These are phyloP conservation scores for Pao palembangensis DNA, from an alignment of 2,113 vertebrate species.

Conservation along the genomic window DNA sequence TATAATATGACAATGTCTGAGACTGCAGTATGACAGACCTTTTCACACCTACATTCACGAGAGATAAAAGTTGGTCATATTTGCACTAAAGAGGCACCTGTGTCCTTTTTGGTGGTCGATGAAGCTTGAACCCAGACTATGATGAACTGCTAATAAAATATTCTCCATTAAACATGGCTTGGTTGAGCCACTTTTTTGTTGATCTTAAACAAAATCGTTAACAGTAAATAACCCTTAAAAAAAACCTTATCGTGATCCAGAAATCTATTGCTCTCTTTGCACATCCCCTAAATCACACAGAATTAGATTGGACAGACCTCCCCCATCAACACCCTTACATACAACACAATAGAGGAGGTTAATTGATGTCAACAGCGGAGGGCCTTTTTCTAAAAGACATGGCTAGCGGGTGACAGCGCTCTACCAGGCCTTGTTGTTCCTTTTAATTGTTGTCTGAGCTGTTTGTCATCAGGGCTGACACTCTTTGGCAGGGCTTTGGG, in stretches of 20 bases:
- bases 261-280: background rate
- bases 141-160: too few relatives aligned
- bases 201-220: too few relatives aligned
- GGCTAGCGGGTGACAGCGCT: slow-evolving; percentile 15
- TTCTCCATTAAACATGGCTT: background rate
- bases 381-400: slow-evolving; percentile 32
- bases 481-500: slow-evolving; percentile 28
- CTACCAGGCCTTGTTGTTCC: slow-evolving; percentile 49
- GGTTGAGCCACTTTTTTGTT: background rate
- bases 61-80: too few relatives aligned
- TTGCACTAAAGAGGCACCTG: too few relatives aligned
- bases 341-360: slow-evolving; percentile 44
- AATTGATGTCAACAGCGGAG: slow-evolving; percentile 59
- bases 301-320: slow-evolving; percentile 11
- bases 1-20: too few relatives aligned
- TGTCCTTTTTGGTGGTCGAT: too few relatives aligned
- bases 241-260: slow-evolving; percentile 21
- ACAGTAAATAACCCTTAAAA: slow-evolving; percentile 18
- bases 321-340: background rate
- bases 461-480: slow-evolving; percentile 44
- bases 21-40: too few relatives aligned
- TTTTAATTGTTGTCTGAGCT: slow-evolving; percentile 64
- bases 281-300: slow-evolving; percentile 8
- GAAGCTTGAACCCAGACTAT: too few relatives aligned
- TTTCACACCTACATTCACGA: too few relatives aligned